phyloP scores from a whole-genome alignment of 2,888 invertebrate species.

The Hydrotaea cyrtoneurina region DNA sequence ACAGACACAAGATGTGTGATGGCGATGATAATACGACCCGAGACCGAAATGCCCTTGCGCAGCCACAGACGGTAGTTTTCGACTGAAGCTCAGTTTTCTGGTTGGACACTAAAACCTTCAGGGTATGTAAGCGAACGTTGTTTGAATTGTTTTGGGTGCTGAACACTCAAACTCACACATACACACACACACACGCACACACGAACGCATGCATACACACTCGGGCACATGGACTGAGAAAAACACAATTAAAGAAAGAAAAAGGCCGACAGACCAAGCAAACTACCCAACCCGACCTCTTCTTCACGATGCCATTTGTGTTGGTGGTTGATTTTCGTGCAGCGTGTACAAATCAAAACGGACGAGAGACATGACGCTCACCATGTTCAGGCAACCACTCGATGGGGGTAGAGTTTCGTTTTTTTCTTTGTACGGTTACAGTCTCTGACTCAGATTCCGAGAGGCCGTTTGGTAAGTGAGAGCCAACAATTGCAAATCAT shows the following conservation, averaged over 20 bases:
- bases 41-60: conserved; percentile 78
- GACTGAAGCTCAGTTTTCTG: conserved; percentile 79
- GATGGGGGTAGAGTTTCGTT: not conserved
- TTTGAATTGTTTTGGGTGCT: conserved; percentile 64
- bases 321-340: conserved; percentile 51
- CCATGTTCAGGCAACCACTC: not conserved
- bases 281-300: conserved; percentile 28
- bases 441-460: conserved; percentile 4
- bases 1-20: conserved; percentile 38
- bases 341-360: not conserved
- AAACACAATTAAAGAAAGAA: conserved; percentile 46
- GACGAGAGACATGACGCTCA: not conserved
- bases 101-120: conserved; percentile 79
- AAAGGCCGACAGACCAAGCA: conserved; percentile 49
- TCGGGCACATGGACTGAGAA: conserved; percentile 35
- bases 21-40: conserved; percentile 71
- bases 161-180: conserved; percentile 27
- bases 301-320: conserved; percentile 40
- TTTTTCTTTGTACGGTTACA: not conserved
- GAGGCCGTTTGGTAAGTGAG: conserved; percentile 14
- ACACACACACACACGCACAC: conserved; percentile 27
- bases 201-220: not conserved
- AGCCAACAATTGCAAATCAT: not conserved
- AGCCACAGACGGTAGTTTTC: conserved; percentile 79
- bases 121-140: conserved; percentile 77